Evolutionary conservation across 2,797 vertebrate species (phyloP).

Genomic region (Heterohyrax brucei): DNA sequence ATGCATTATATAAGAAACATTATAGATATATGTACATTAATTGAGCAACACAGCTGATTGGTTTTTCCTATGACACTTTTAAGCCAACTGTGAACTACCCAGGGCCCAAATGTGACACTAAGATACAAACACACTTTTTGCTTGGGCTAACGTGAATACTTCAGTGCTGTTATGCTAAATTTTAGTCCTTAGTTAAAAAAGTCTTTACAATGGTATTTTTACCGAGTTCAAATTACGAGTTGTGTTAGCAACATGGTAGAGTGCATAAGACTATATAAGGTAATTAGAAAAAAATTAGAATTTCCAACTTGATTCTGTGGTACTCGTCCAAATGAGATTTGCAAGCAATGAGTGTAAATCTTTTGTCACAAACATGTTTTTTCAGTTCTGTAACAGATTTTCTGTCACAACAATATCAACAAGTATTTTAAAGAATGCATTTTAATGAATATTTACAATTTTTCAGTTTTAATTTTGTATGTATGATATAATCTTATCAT

Average conservation of each 20-base stretch:
- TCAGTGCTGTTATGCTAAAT: neutral
- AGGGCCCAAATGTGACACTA: neutral
- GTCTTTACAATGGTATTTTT: neutral
- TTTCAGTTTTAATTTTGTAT: neutral
- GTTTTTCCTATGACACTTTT: neutral
- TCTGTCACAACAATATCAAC: neutral
- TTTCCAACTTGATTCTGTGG: neutral
- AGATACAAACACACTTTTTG: neutral
- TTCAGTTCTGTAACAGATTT: neutral
- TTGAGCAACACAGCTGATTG: neutral
- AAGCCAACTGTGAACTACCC: neutral
- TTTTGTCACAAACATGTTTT: neutral
- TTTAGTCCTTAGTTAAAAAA: neutral
- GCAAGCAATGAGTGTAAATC: neutral
- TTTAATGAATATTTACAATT: constrained; percentile 11
- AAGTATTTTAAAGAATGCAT: neutral
- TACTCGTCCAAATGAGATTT: constrained; percentile 19
- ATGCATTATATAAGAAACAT: neutral
- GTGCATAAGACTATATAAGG: neutral
- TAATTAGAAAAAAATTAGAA: neutral
- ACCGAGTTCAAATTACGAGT: constrained; percentile 21
- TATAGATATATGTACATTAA: neutral
- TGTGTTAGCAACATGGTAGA: neutral
- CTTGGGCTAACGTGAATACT: neutral
- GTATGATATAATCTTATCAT: neutral